These are phyloP conservation scores for Trachelus iudaicus DNA, from an alignment of 2,888 invertebrate genomes.

Conservation along the genomic window DNA sequence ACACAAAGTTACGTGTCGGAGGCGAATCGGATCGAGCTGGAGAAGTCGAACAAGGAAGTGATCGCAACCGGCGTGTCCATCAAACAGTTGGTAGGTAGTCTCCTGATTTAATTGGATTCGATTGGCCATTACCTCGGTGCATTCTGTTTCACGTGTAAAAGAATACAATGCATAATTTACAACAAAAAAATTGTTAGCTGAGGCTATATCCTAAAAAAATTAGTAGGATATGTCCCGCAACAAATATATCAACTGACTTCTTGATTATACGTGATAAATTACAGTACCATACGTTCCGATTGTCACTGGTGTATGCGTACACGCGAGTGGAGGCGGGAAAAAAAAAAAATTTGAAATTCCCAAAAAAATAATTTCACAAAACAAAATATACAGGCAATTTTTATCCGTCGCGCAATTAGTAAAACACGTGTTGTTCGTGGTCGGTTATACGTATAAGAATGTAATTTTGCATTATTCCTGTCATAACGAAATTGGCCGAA, in stretches of 20 bases:
- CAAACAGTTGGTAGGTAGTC: conserved; percentile 66
- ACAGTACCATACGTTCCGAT: background rate
- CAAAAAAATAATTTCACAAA: background rate
- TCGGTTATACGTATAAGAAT: background rate
- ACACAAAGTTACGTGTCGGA: conserved; percentile 64
- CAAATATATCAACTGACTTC: background rate
- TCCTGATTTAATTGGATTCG: conserved; percentile 5
- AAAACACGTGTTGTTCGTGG: background rate
- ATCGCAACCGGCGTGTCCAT: conserved; percentile 67
- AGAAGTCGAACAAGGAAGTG: conserved; percentile 61
- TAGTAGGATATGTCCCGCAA: background rate
- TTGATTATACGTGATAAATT: background rate
- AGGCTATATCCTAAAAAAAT: no score
- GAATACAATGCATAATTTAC: background rate
- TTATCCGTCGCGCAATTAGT: background rate
- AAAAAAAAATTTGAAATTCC: background rate
- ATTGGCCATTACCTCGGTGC: background rate
- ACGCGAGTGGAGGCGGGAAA: no score
- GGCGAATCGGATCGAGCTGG: conserved; percentile 58
- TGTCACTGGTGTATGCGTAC: no score
- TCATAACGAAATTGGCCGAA: background rate
- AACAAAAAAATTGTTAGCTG: no score
- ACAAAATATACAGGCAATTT: background rate
- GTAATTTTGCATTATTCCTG: background rate
- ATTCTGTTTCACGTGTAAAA: background rate